phyloP scores from a whole-genome alignment of 2,113 vertebrate species.

The Xenopus borealis region DNA sequence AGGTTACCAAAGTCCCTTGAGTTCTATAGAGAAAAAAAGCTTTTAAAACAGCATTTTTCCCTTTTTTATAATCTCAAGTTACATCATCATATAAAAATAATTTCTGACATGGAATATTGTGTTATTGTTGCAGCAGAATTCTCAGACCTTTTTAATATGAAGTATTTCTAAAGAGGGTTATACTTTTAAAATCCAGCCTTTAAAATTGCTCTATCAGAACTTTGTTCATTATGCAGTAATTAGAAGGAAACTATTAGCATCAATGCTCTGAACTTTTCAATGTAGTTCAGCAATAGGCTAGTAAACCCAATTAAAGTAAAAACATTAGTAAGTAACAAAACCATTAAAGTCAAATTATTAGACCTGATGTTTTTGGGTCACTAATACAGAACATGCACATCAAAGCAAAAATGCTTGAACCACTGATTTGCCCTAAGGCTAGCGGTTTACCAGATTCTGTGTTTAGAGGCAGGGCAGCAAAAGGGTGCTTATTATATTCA shows the following conservation, averaged over 20 bases:
- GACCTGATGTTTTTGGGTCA: conserved; percentile 67
- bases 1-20: no score
- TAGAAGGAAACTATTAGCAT: conserved; percentile 69
- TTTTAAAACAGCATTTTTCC: no score
- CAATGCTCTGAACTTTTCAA: conserved; percentile 67
- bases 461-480: conserved; percentile 55
- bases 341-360: conserved; percentile 71
- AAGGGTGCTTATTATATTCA: conserved; percentile 59
- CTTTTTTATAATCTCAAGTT: no score
- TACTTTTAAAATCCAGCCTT: conserved; percentile 61
- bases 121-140: conserved; percentile 4
- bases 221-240: conserved; percentile 70
- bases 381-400: conserved; percentile 61
- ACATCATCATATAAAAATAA: no score
- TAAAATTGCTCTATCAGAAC: conserved; percentile 66
- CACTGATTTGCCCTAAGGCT: conserved; percentile 60
- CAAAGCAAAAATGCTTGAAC: conserved; percentile 64
- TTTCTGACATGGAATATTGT: background rate
- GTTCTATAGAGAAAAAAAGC: no score
- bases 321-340: conserved; percentile 67
- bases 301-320: conserved; percentile 73
- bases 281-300: conserved; percentile 64
- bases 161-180: conserved; percentile 54
- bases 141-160: conserved; percentile 41
- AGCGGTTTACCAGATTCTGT: conserved; percentile 55